Conservation (phyloP, 2,888 invertebrate species). For the Drosophila anomalata region DNA sequence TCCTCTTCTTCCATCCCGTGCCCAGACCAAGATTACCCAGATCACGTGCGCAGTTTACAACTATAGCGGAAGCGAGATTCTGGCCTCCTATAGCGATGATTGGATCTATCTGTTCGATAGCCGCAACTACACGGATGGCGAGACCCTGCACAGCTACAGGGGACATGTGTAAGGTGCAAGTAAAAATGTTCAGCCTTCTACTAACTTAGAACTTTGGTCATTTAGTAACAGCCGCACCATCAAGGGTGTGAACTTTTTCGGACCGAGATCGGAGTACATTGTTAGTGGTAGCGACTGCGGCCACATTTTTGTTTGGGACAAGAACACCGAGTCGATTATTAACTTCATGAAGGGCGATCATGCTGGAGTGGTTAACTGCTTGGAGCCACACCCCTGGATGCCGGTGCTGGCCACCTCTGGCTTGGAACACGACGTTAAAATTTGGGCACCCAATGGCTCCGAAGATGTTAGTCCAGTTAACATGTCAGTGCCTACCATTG, state of each 20-base stretch:
- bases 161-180: slow-evolving; percentile 85
- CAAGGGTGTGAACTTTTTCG: slow-evolving; percentile 97
- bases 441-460: slow-evolving; percentile 90
- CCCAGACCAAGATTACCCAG: slow-evolving; percentile 84
- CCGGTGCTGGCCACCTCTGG: slow-evolving; percentile 95
- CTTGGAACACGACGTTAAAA: slow-evolving; percentile 95
- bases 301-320: slow-evolving; percentile 95
- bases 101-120: slow-evolving; percentile 95
- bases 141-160: slow-evolving; percentile 85
- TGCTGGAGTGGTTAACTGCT: slow-evolving; percentile 93
- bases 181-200: background rate
- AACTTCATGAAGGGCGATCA: slow-evolving; percentile 93
- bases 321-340: slow-evolving; percentile 93
- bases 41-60: slow-evolving; percentile 96
- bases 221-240: slow-evolving; percentile 89
- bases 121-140: slow-evolving; percentile 84
- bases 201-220: slow-evolving; percentile 5
- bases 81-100: slow-evolving; percentile 97
- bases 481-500: background rate
- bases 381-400: slow-evolving; percentile 94
- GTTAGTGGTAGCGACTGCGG: slow-evolving; percentile 98
- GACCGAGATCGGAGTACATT: slow-evolving; percentile 94
- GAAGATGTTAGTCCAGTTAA: slow-evolving; percentile 56
- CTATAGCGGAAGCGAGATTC: slow-evolving; percentile 94
- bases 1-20: background rate